These are phyloP conservation scores for Nomada fabriciana DNA, from an alignment of 2,888 invertebrate species.

Conservation along the genomic window DNA sequence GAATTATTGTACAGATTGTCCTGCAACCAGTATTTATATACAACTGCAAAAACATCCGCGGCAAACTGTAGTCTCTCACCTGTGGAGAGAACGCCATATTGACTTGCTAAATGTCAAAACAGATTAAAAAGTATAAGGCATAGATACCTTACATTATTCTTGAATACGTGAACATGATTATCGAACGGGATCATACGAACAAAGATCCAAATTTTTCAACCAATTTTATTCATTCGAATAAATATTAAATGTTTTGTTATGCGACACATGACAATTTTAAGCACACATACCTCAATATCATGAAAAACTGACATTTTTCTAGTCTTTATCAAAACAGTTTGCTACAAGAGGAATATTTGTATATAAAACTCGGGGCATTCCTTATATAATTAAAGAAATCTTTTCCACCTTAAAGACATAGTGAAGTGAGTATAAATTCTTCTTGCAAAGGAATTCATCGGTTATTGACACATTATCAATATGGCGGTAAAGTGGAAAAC, in stretches of 20 bases:
- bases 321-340: conserved; percentile 4
- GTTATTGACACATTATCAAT: conserved; percentile 72
- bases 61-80: conserved; percentile 67
- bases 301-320: conserved; percentile 26
- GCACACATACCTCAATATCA: conserved; percentile 38
- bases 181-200: background rate
- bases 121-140: conserved; percentile 57
- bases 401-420: conserved; percentile 22
- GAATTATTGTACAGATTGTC: conserved; percentile 12
- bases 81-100: conserved; percentile 71
- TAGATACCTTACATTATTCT: conserved; percentile 12
- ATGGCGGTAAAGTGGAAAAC: conserved; percentile 69
- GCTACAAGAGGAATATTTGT: conserved; percentile 6
- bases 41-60: conserved; percentile 51
- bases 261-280: conserved; percentile 22
- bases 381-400: conserved; percentile 15
- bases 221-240: background rate
- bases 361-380: conserved; percentile 7
- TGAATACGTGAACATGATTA: conserved; percentile 18
- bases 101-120: conserved; percentile 71
- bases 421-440: conserved; percentile 31
- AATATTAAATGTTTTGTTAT: background rate
- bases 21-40: background rate
- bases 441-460: conserved; percentile 50
- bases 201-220: conserved; percentile 10